Evolutionary conservation across 2,888 invertebrate species (phyloP).

Genomic region (Eumacrocentrus americanus): DNA sequence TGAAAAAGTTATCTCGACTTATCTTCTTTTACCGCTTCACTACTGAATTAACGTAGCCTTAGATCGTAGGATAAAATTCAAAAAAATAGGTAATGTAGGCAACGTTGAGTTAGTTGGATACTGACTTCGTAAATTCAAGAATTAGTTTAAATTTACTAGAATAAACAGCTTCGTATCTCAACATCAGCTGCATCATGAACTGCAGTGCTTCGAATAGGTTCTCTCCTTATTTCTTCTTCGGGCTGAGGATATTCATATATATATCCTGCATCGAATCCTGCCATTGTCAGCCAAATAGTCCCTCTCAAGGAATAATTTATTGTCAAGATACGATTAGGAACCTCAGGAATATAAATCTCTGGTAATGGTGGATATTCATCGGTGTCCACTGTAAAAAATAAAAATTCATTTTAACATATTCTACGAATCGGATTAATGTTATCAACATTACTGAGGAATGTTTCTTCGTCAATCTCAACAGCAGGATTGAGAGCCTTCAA

Average conservation of each 20-base stretch:
- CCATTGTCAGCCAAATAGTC: conserved; percentile 69
- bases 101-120: too few relatives aligned
- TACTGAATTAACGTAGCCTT: too few relatives aligned
- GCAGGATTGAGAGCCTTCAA: conserved; percentile 67
- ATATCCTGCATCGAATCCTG: conserved; percentile 72
- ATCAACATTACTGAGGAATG: conserved; percentile 65
- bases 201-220: conserved; percentile 61
- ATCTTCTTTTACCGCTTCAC: too few relatives aligned
- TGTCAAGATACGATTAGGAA: conserved; percentile 68
- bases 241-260: conserved; percentile 66
- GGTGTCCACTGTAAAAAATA: conserved; percentile 63
- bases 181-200: conserved; percentile 66
- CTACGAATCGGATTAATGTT: background rate
- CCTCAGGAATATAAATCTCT: conserved; percentile 63
- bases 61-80: too few relatives aligned
- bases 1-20: background rate
- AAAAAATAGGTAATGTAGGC: too few relatives aligned
- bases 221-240: conserved; percentile 23
- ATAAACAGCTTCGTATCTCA: conserved; percentile 66
- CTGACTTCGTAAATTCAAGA: too few relatives aligned
- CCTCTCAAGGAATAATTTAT: conserved; percentile 64
- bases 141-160: conserved; percentile 60
- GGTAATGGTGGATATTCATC: conserved; percentile 65
- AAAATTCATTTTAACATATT: conserved; percentile 1
- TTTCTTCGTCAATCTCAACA: conserved; percentile 67